Evolutionary conservation across 2,797 vertebrate genomes (phyloP).

Genomic region (Apodemus agrarius): DNA sequence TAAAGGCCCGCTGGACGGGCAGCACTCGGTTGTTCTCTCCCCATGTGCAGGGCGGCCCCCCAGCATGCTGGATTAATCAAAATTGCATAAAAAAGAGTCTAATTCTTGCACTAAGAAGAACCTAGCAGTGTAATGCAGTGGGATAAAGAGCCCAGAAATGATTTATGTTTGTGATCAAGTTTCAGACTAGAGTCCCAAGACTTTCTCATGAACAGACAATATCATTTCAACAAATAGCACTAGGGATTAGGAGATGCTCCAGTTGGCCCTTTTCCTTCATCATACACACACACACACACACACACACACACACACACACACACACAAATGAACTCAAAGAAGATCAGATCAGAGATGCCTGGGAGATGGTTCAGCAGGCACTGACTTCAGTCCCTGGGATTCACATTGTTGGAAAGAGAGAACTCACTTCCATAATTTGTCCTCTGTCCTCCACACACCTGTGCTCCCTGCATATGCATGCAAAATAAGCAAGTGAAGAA

Average conservation of each 20-base stretch:
- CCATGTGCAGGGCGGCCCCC: too few species aligned
- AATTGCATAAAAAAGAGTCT: background rate
- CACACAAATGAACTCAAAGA: background rate
- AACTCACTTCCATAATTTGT: background rate
- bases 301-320: background rate
- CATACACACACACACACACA: background rate
- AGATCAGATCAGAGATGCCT: background rate
- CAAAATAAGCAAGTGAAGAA: background rate
- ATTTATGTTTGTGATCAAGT: background rate
- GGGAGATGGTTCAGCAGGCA: background rate
- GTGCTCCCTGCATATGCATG: fast-evolving
- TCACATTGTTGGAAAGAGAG: background rate
- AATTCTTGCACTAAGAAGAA: background rate
- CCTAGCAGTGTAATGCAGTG: background rate
- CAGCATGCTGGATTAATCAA: too few species aligned
- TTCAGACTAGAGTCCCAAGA: background rate
- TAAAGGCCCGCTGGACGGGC: too few species aligned
- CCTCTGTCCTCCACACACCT: background rate
- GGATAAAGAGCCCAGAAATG: background rate
- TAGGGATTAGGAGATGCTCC: background rate
- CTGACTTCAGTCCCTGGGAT: background rate
- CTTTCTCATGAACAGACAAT: background rate
- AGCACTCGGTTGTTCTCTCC: too few species aligned
- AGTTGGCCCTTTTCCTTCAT: background rate
- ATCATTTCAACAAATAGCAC: background rate